A percentile compares a stretch with the other conserved stretches of the same genome.
Evolutionary conservation across 2,113 vertebrate genomes (phyloP).

Genomic region (Protobothrops flavoviridis): DNA sequence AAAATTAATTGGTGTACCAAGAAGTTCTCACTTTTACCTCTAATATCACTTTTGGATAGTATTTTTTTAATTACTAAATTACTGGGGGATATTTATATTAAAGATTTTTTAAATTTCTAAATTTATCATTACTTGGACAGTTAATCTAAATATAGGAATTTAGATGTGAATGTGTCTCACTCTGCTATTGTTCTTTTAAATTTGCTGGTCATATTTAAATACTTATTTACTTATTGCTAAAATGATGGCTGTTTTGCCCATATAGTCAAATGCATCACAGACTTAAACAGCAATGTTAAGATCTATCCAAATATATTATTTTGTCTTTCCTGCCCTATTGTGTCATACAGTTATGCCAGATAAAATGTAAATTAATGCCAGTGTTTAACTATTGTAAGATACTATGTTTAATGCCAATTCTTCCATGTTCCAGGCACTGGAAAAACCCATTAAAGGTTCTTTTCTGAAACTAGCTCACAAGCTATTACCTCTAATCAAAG

Average conservation of each 20-base stretch:
- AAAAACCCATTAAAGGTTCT: background rate
- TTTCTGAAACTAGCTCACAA: background rate
- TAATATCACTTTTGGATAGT: background rate
- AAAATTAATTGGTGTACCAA: background rate
- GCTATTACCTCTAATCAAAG: slow-evolving; percentile 9
- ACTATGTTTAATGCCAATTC: background rate
- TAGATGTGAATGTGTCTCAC: background rate
- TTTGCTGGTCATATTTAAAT: background rate
- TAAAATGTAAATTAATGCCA: slow-evolving; percentile 10
- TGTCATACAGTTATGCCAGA: background rate
- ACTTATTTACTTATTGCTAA: background rate
- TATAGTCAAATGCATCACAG: background rate
- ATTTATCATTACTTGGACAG: background rate
- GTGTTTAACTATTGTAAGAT: background rate
- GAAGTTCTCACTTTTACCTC: background rate
- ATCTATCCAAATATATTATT: background rate
- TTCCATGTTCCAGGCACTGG: background rate
- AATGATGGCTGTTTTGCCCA: background rate
- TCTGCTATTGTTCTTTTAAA: background rate
- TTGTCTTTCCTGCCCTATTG: background rate
- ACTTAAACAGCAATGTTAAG: background rate
- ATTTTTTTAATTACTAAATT: background rate
- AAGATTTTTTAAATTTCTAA: no score
- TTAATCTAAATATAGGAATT: background rate
- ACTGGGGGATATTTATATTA: background rate